Evolutionary conservation across 1,140 invertebrate genomes (phyloP).

Genomic region (Bathynomus jamesi): DNA sequence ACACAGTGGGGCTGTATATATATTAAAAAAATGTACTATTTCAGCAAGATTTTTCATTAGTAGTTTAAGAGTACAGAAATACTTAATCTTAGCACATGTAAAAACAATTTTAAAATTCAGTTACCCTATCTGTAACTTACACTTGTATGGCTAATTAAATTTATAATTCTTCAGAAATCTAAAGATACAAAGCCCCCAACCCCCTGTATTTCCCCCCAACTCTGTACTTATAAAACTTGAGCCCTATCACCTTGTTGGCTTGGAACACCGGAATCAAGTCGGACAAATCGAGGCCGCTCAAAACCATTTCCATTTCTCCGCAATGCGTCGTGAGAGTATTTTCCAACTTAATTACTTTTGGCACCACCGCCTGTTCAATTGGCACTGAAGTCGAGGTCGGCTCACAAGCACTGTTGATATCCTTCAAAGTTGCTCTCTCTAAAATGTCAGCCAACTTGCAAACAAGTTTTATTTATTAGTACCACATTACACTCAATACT

Average conservation of each 20-base stretch:
- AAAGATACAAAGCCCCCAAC: background rate
- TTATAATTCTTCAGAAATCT: too few species aligned
- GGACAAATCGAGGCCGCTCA: constrained; percentile 43
- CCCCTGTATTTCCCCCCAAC: background rate
- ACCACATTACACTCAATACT: too few species aligned
- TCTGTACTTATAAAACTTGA: background rate
- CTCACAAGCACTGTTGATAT: background rate
- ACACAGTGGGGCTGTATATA: too few species aligned
- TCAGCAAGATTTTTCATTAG: too few species aligned
- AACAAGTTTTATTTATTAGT: too few species aligned
- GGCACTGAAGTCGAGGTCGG: background rate
- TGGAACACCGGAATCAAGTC: constrained; percentile 42
- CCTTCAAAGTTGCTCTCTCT: background rate
- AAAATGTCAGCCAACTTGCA: background rate
- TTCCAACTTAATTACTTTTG: background rate
- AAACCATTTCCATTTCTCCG: constrained; percentile 46
- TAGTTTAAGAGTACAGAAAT: background rate
- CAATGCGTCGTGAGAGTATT: background rate
- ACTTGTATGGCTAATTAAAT: too few species aligned
- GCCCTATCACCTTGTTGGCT: constrained; percentile 43
- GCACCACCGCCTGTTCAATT: background rate
- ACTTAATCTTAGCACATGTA: background rate
- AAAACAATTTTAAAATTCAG: background rate
- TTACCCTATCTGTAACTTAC: too few species aligned
- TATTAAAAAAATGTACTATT: too few species aligned